Evolutionary conservation across 2,888 invertebrate genomes (phyloP).

Genomic region (Phytoseiulus persimilis): DNA sequence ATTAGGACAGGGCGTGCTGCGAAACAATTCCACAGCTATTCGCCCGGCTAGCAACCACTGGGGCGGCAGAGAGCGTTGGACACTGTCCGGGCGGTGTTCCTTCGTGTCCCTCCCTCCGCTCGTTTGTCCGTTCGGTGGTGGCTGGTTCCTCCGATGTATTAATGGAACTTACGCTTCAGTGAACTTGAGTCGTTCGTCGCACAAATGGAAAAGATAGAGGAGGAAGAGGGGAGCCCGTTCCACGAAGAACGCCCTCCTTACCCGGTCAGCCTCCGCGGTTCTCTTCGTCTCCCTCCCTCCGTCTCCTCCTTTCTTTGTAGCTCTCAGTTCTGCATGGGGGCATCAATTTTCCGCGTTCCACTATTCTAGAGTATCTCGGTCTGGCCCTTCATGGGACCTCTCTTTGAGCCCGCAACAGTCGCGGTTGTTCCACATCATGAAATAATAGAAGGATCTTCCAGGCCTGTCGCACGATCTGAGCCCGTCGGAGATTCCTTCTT

Average conservation of each 20-base stretch:
- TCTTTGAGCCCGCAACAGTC: too few species aligned
- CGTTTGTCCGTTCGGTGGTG: not conserved
- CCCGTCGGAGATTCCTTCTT: too few species aligned
- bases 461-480: too few species aligned
- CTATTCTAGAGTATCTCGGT: too few species aligned
- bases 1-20: not conserved
- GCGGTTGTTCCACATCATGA: too few species aligned
- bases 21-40: not conserved
- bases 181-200: constrained; percentile 5
- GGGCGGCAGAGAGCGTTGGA: not conserved
- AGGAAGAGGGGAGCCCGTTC: not conserved
- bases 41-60: not conserved
- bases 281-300: not conserved
- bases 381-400: too few species aligned
- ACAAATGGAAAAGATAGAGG: not conserved
- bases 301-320: not conserved
- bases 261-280: not conserved
- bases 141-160: not conserved
- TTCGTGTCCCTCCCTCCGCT: not conserved
- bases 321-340: not conserved
- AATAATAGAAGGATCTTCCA: too few species aligned
- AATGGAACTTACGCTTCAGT: constrained; percentile 5
- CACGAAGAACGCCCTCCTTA: not conserved
- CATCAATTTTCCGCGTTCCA: not conserved
- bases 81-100: not conserved